Conservation (phyloP, 1,140 invertebrate genomes). For the Zelostemma sp. region DNA sequence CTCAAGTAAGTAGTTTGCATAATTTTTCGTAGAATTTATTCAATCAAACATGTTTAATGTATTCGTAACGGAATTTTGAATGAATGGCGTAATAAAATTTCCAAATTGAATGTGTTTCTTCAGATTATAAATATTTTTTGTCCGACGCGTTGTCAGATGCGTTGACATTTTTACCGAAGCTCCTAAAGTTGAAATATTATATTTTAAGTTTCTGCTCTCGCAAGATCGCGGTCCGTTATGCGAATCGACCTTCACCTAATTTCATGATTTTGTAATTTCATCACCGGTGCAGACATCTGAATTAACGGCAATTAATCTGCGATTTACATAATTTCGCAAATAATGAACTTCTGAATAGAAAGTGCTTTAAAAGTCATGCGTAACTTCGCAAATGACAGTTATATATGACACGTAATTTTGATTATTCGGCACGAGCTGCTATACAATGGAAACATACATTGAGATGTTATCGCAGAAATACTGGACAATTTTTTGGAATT, state of each 20-base stretch:
- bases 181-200: background rate
- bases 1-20: too few relatives aligned
- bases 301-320: constrained; percentile 2
- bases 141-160: too few relatives aligned
- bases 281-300: background rate
- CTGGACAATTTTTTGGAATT: too few relatives aligned
- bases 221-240: constrained; percentile 33
- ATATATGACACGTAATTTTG: background rate
- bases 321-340: background rate
- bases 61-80: too few relatives aligned
- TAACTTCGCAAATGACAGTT: background rate
- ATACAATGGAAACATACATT: too few relatives aligned
- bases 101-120: too few relatives aligned
- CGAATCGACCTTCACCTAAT: constrained; percentile 55
- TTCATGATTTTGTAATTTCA: constrained; percentile 25
- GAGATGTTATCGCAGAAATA: too few relatives aligned
- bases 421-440: too few relatives aligned
- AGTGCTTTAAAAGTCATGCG: background rate
- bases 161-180: background rate
- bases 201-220: background rate
- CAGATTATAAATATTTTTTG: too few relatives aligned
- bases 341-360: background rate
- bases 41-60: too few relatives aligned
- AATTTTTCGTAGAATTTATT: too few relatives aligned
- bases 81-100: too few relatives aligned